Evolutionary conservation across 2,888 invertebrate species (phyloP).

Genomic region (Heteromurus nitidus): DNA sequence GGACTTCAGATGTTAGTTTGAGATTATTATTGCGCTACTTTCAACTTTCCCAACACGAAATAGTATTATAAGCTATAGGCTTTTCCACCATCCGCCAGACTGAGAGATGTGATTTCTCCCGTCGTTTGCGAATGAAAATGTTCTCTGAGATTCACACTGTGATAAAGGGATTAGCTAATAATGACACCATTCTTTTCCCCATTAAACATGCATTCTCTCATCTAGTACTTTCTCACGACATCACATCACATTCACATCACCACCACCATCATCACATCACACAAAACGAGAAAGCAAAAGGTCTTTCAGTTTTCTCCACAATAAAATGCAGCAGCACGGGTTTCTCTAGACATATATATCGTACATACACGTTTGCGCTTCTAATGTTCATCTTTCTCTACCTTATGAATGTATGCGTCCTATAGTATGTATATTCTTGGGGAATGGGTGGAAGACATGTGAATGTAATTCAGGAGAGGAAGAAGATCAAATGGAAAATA

Average conservation of each 20-base stretch:
- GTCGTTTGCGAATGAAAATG: conserved; percentile 26
- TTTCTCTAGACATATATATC: too few species aligned
- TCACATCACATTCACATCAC: conserved; percentile 15
- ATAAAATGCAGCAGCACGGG: too few species aligned
- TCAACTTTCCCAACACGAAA: not conserved
- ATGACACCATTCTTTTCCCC: conserved; percentile 29
- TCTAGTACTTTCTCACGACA: conserved; percentile 2
- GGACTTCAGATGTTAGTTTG: not conserved
- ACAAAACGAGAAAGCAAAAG: conserved; percentile 12
- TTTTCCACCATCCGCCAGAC: not conserved
- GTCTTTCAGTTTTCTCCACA: conserved; percentile 20
- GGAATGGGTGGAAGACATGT: not conserved
- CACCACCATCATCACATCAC: not conserved
- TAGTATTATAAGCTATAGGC: not conserved
- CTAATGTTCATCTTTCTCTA: too few species aligned
- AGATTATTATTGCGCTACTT: not conserved
- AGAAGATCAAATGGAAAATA: conserved; percentile 8
- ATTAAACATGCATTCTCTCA: conserved; percentile 25
- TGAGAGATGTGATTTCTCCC: conserved; percentile 25
- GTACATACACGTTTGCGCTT: too few species aligned
- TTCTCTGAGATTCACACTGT: conserved; percentile 32
- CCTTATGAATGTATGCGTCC: too few species aligned
- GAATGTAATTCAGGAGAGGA: too few species aligned
- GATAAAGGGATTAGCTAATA: conserved; percentile 52
- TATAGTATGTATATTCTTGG: not conserved